Evolutionary conservation across 2,888 invertebrate genomes (phyloP).

Genomic region (Bruchidius siliquastri): DNA sequence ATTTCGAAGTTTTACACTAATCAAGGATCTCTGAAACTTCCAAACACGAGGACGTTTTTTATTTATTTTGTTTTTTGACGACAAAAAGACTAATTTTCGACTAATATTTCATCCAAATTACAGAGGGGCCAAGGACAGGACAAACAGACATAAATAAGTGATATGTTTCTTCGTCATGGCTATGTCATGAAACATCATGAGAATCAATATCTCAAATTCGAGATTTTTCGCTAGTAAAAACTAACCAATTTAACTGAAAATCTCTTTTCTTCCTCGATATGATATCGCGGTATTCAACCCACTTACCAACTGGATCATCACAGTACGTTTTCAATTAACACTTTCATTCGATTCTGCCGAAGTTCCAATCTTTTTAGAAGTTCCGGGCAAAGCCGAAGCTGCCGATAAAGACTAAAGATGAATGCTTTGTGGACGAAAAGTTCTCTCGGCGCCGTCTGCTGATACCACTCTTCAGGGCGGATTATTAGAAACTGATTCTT

Average conservation of each 20-base stretch:
- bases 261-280: not conserved
- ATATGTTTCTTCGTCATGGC: no score
- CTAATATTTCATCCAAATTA: no score
- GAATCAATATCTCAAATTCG: no score
- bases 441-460: not conserved
- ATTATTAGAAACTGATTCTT: not conserved
- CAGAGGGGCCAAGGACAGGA: no score
- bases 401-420: not conserved
- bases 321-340: conserved; percentile 9
- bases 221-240: no score
- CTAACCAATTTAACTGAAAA: not conserved
- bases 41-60: no score
- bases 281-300: not conserved
- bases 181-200: no score
- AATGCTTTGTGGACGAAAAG: not conserved
- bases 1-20: no score
- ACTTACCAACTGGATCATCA: not conserved
- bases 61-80: no score
- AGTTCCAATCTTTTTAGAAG: conserved; percentile 7
- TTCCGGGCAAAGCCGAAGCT: not conserved
- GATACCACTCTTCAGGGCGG: not conserved
- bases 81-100: no score
- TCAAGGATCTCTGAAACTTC: no score
- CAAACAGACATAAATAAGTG: no score
- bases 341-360: not conserved